These are phyloP conservation scores for Phaedon cochleariae DNA, from an alignment of 2,888 invertebrate genomes.

Conservation along the genomic window DNA sequence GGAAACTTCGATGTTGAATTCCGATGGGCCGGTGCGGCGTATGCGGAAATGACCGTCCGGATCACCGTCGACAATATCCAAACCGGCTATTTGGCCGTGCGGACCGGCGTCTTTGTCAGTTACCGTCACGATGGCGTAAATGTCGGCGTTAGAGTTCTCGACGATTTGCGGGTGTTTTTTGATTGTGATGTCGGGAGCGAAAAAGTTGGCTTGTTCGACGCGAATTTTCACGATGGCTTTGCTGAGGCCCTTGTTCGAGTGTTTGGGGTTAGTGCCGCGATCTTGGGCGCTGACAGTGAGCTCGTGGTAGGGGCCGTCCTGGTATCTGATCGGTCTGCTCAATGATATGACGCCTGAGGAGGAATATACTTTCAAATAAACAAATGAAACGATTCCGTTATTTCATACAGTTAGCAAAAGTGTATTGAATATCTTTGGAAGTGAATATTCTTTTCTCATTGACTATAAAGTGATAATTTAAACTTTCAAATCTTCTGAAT, in stretches of 20 bases:
- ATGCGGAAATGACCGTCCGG: slow-evolving; percentile 89
- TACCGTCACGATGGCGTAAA: slow-evolving; percentile 90
- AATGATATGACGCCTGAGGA: slow-evolving; percentile 83
- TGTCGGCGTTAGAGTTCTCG: slow-evolving; percentile 82
- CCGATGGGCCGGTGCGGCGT: slow-evolving; percentile 70
- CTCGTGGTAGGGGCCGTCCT: slow-evolving; percentile 75
- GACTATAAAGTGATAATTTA: too few species aligned
- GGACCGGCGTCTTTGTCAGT: slow-evolving; percentile 83
- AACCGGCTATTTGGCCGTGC: slow-evolving; percentile 82
- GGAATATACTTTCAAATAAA: slow-evolving; percentile 58
- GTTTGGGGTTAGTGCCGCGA: slow-evolving; percentile 73
- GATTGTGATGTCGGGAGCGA: slow-evolving; percentile 84
- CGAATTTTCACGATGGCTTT: slow-evolving; percentile 79
- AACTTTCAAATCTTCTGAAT: too few species aligned
- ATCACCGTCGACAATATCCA: slow-evolving; percentile 90
- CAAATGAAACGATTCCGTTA: too few species aligned
- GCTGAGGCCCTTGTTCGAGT: slow-evolving; percentile 67
- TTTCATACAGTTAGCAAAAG: too few species aligned
- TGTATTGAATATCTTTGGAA: too few species aligned
- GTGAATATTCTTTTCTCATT: too few species aligned
- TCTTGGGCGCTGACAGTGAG: slow-evolving; percentile 87
- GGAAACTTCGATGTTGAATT: slow-evolving; percentile 82
- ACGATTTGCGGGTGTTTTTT: slow-evolving; percentile 81
- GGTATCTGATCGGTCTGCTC: slow-evolving; percentile 78
- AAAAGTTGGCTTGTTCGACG: slow-evolving; percentile 85